Percentiles rank a stretch among this genome's conserved stretches.
phyloP scores from a whole-genome alignment of 2,797 vertebrate species.

The Brachyalestes nurse region DNA sequence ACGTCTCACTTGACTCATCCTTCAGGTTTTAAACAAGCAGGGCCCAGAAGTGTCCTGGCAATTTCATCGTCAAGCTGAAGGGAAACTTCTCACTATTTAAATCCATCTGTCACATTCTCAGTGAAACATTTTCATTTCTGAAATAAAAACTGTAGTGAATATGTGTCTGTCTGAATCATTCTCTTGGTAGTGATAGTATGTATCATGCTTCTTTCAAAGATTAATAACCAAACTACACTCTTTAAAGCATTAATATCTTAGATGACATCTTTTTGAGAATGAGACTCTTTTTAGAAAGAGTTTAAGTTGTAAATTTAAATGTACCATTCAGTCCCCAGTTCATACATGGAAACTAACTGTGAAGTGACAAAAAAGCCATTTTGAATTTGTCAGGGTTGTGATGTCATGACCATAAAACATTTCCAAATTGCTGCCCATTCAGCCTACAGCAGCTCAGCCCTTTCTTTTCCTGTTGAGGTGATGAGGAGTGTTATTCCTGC shows the following conservation, averaged over 20 bases:
- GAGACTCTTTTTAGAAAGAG: too few species aligned
- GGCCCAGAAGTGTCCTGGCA: neutral
- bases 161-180: neutral
- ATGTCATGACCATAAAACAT: too few species aligned
- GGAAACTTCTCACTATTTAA: constrained; percentile 3
- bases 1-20: constrained; percentile 22
- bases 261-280: neutral
- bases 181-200: neutral
- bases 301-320: too few species aligned
- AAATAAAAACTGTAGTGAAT: neutral
- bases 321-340: too few species aligned
- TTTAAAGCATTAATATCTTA: too few species aligned
- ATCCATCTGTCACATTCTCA: constrained; percentile 22
- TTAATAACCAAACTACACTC: neutral
- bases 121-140: constrained; percentile 9
- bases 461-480: neutral
- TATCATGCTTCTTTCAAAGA: neutral
- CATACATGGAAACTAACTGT: too few species aligned
- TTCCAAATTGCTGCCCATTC: too few species aligned
- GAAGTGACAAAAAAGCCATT: too few species aligned
- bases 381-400: too few species aligned
- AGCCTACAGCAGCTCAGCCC: neutral
- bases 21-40: neutral
- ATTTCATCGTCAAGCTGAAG: neutral
- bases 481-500: neutral